These are phyloP conservation scores for Chelidonichthys spinosus DNA, from an alignment of 2,797 vertebrate genomes.

Conservation along the genomic window DNA sequence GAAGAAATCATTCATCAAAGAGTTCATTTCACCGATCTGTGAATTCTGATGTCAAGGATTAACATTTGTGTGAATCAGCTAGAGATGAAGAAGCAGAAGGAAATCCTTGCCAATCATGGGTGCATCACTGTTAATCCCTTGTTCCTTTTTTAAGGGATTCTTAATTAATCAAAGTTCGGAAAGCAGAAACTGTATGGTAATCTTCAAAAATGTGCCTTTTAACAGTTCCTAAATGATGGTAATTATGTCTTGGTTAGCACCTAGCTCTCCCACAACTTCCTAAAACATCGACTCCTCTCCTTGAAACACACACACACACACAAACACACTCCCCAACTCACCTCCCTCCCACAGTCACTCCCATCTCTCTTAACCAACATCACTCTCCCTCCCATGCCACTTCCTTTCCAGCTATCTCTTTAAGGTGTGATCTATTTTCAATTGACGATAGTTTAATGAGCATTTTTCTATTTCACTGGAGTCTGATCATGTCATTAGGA, in stretches of 20 bases:
- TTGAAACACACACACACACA: constrained; percentile 15
- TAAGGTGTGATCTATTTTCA: constrained; percentile 90
- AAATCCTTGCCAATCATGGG: constrained; percentile 43
- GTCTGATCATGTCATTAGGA: constrained; percentile 89
- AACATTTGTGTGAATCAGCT: constrained; percentile 57
- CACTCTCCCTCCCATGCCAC: constrained; percentile 36
- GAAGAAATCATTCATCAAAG: constrained; percentile 63
- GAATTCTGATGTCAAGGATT: constrained; percentile 68
- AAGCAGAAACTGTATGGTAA: constrained; percentile 72
- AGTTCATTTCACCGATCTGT: constrained; percentile 62
- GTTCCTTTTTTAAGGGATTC: constrained; percentile 54
- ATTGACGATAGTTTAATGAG: constrained; percentile 90
- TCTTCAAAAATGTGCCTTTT: constrained; percentile 71
- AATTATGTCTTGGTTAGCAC: constrained; percentile 52
- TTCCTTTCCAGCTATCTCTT: constrained; percentile 64
- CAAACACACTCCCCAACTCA: constrained; percentile 13
- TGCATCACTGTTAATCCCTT: constrained; percentile 57
- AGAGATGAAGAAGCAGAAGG: constrained; percentile 45
- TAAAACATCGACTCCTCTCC: constrained; percentile 21
- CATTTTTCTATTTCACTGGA: constrained; percentile 88
- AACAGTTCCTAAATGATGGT: constrained; percentile 54
- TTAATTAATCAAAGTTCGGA: constrained; percentile 83
- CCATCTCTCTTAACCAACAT: constrained; percentile 35
- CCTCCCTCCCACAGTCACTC: constrained; percentile 36
- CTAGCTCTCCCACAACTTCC: constrained; percentile 12